phyloP scores from a whole-genome alignment of 92 coral and sea anemone species.

The Paragorgia papillata region DNA sequence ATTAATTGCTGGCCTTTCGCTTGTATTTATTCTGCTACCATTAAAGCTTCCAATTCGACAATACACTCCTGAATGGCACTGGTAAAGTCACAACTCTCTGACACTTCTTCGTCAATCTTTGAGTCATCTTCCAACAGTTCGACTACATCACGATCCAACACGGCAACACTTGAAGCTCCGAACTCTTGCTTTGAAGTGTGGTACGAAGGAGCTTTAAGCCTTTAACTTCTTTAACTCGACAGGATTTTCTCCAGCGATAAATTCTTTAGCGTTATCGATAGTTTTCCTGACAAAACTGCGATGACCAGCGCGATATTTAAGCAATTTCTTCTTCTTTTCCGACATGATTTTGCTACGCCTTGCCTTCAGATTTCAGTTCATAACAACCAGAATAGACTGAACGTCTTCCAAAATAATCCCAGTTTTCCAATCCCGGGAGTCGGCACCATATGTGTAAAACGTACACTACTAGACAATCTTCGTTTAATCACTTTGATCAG shows the following conservation, averaged over 20 bases:
- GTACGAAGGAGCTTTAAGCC: constrained; percentile 6
- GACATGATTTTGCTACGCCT: not conserved
- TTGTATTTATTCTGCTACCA: too few relatives aligned
- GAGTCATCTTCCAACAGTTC: constrained; percentile 1
- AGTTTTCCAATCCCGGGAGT: not conserved
- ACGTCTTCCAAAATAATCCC: not conserved
- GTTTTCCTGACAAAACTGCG: constrained; percentile 28
- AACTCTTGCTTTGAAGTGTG: constrained; percentile 3
- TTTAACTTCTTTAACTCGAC: constrained; percentile 15
- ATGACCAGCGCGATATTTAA: constrained; percentile 20
- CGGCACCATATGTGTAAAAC: constrained; percentile 5
- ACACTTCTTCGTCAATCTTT: constrained; percentile 17
- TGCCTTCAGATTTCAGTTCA: not conserved
- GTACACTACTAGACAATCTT: not conserved
- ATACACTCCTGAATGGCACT: constrained; percentile 9
- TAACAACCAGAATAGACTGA: not conserved
- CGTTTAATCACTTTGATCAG: not conserved
- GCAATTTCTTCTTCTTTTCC: constrained; percentile 11
- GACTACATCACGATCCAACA: constrained; percentile 23
- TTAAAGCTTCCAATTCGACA: not conserved
- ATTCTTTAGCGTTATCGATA: constrained; percentile 8
- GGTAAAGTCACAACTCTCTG: constrained; percentile 24
- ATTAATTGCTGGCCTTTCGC: not conserved
- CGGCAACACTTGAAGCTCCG: constrained; percentile 6
- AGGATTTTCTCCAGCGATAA: constrained; percentile 7